These are phyloP conservation scores for Fratercula arctica DNA, from an alignment of 2,797 vertebrate species.

Conservation along the genomic window DNA sequence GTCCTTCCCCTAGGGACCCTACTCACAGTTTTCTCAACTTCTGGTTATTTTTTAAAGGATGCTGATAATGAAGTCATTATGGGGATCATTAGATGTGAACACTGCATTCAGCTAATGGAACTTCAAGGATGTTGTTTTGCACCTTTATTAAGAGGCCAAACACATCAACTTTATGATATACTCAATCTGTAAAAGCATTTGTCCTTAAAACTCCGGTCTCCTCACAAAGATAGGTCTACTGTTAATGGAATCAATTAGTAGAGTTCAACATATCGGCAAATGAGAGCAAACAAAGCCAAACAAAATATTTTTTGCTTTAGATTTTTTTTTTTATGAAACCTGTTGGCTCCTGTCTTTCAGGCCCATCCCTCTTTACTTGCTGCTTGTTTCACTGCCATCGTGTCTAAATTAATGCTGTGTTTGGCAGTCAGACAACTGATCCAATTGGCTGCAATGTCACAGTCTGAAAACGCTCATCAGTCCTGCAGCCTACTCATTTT, in stretches of 20 bases:
- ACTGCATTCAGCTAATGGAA: constrained; percentile 49
- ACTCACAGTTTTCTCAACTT: constrained; percentile 7
- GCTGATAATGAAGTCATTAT: neutral
- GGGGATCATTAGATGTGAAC: constrained; percentile 4
- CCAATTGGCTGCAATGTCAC: constrained; percentile 37
- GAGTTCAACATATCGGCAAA: constrained; percentile 40
- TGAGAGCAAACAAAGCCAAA: constrained; percentile 31
- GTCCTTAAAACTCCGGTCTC: constrained; percentile 47
- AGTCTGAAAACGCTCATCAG: constrained; percentile 42
- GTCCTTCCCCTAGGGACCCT: neutral
- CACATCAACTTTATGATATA: constrained; percentile 50
- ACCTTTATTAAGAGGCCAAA: constrained; percentile 55
- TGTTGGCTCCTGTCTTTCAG: constrained; percentile 19
- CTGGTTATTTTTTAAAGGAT: neutral
- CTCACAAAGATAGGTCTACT: neutral
- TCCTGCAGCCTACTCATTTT: constrained; percentile 19
- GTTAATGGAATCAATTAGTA: constrained; percentile 60
- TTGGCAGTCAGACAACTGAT: constrained; percentile 48
- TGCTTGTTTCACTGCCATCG: constrained; percentile 39
- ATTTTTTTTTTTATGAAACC: neutral
- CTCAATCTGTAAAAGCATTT: constrained; percentile 54
- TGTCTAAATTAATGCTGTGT: constrained; percentile 50
- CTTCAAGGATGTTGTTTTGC: constrained; percentile 68
- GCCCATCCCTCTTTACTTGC: neutral
- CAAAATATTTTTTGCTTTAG: neutral